phyloP scores from a whole-genome alignment of 2,888 invertebrate species.

The Helicoverpa assulta region DNA sequence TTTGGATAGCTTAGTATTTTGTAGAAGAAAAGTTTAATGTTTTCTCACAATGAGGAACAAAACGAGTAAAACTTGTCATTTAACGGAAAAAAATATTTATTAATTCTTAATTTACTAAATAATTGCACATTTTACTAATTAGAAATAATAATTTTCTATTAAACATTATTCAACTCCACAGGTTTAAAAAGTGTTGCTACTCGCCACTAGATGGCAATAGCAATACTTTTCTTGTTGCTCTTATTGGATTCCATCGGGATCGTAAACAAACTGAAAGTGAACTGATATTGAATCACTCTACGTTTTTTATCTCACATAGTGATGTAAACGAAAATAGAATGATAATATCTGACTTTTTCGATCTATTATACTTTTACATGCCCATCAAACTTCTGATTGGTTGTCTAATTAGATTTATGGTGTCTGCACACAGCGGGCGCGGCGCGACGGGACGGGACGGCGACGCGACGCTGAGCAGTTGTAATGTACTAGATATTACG shows the following conservation, averaged over 20 bases:
- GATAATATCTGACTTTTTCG: conserved; percentile 17
- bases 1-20: too few species aligned
- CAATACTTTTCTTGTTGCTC: conserved; percentile 31
- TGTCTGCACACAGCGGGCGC: too few species aligned
- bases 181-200: conserved; percentile 61
- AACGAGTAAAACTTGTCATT: too few species aligned
- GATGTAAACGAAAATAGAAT: conserved; percentile 30
- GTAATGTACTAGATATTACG: too few species aligned
- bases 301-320: conserved; percentile 31
- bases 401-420: too few species aligned
- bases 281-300: conserved; percentile 39
- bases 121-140: too few species aligned
- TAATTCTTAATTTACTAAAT: too few species aligned
- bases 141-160: background rate
- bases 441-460: too few species aligned
- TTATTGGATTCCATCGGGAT: conserved; percentile 20
- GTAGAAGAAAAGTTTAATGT: too few species aligned
- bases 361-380: background rate
- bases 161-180: conserved; percentile 4
- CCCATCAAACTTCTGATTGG: background rate
- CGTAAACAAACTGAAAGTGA: conserved; percentile 34
- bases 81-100: too few species aligned
- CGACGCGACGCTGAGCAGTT: too few species aligned
- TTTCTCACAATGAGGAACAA: too few species aligned
- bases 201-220: conserved; percentile 73